A percentile compares a stretch with the other conserved stretches of the same genome.
phyloP scores from a whole-genome alignment of 2,113 vertebrate genomes.

The Colistium nudipinnis region DNA sequence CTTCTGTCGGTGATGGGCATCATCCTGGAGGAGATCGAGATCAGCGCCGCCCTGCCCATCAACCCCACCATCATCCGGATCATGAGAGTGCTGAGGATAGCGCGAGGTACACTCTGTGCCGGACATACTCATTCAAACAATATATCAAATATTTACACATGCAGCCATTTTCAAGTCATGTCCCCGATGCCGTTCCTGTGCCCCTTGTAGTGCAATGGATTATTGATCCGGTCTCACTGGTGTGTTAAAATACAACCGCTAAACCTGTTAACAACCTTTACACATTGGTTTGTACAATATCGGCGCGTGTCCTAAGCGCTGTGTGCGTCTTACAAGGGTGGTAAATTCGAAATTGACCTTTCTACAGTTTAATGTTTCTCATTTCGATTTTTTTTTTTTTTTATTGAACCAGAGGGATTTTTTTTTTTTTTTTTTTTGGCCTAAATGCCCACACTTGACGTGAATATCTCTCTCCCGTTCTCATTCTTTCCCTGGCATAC shows the following conservation, averaged over 20 bases:
- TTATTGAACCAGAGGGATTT: slow-evolving; percentile 59
- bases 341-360: slow-evolving; percentile 65
- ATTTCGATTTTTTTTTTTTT: slow-evolving; percentile 61
- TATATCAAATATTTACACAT: too few relatives aligned
- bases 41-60: slow-evolving; percentile 95
- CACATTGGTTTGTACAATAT: too few relatives aligned
- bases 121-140: slow-evolving; percentile 3
- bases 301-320: too few relatives aligned
- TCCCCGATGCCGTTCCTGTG: too few relatives aligned
- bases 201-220: too few relatives aligned
- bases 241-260: too few relatives aligned
- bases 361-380: slow-evolving; percentile 53
- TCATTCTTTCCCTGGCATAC: slow-evolving; percentile 7
- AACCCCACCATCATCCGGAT: slow-evolving; percentile 98
- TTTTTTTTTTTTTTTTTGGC: slow-evolving; percentile 54
- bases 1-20: slow-evolving; percentile 97
- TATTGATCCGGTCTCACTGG: too few relatives aligned
- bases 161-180: too few relatives aligned
- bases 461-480: not conserved
- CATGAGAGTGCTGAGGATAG: slow-evolving; percentile 96
- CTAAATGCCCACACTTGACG: slow-evolving; percentile 45
- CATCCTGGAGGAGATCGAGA: slow-evolving; percentile 96
- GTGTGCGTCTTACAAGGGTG: slow-evolving; percentile 4
- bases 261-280: too few relatives aligned
- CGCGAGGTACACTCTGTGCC: slow-evolving; percentile 83